Base-by-base conservation (phyloP, 2,797 vertebrate genomes). In the Lepilemur septentrionalis region DNA sequence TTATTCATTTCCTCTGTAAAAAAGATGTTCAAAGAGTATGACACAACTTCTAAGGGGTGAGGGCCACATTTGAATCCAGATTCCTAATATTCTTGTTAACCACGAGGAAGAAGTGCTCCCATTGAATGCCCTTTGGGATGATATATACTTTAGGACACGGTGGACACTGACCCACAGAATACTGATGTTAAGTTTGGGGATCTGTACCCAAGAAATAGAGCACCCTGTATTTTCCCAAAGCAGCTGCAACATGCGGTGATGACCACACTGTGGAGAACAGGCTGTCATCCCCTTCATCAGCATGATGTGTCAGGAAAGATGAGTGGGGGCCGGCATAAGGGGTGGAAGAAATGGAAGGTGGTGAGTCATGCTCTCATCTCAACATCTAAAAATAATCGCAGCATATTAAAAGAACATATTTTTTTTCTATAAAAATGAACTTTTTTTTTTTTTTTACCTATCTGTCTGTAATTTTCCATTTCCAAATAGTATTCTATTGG, bases 401-500 rank as follows among this genome's bases (percentile, higher is more conserved):
- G 96, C 97, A 98, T 97, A 97, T 97, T 98, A 97, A 97, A 97
- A 96, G 89, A 97, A 95, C 96, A 97, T 88, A 97, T 93, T 97
- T 97, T 92, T 96, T 96, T 97, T 97, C 95, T 92, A 96, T 97
- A 96, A 97, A 97, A 97, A 93, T 90, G 96, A 97, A 90, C 93
- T 81, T 92, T 85, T 94, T 81, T 92, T 85, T 96, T 88, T 88
- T 96, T 96, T 96, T 94, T 52, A 96, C 96, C 91, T 97, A 96
- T 95, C 93, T 93, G 81, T 93, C 97, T 97, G 97, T 98, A 96
- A 96, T 94, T 98, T 98, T 98, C 97, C 96, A 0, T 95, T 97
- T 96, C 92, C 69, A 97, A 96, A 97, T n/a, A 94, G 50, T 63
- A 94, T 84, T 72, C 94, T 67, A 83, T 82, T 94, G 86, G 50